Evolutionary conservation across 2,797 vertebrate species (phyloP).

Genomic region (Nyctibius grandis): DNA sequence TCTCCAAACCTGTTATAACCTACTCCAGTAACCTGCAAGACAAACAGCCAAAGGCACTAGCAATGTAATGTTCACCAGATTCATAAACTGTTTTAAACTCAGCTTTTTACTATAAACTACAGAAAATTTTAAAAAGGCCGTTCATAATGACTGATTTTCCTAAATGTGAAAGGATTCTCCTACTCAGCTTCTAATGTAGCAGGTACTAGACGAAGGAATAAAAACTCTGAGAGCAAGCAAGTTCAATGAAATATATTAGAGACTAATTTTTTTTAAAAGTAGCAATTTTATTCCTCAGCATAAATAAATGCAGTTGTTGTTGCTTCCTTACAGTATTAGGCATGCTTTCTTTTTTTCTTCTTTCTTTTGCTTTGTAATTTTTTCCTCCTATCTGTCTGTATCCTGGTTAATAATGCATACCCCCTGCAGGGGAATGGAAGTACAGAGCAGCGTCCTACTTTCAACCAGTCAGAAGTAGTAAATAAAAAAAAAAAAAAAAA

Average conservation of each 20-base stretch:
- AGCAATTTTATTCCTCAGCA: background rate
- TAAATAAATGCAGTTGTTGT: background rate
- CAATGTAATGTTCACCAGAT: background rate
- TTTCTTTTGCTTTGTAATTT: background rate
- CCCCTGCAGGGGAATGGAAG: background rate
- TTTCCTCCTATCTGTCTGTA: background rate
- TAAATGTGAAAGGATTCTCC: background rate
- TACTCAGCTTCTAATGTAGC: background rate
- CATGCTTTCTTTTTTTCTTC: background rate
- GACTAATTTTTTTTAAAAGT: background rate
- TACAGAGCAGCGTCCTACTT: background rate
- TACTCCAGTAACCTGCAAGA: slow-evolving; percentile 89
- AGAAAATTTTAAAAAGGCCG: background rate
- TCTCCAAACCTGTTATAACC: slow-evolving; percentile 93
- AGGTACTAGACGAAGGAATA: background rate
- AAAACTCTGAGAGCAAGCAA: background rate
- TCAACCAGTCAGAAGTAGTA: background rate
- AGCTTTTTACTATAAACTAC: background rate
- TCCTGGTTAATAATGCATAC: background rate
- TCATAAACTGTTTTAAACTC: background rate
- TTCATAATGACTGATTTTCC: background rate
- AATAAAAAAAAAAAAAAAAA: background rate
- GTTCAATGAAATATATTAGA: background rate
- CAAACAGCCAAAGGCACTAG: background rate
- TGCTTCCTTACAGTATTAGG: background rate